Evolutionary conservation across 2,113 vertebrate genomes (phyloP).

Genomic region (Halcyon senegalensis): DNA sequence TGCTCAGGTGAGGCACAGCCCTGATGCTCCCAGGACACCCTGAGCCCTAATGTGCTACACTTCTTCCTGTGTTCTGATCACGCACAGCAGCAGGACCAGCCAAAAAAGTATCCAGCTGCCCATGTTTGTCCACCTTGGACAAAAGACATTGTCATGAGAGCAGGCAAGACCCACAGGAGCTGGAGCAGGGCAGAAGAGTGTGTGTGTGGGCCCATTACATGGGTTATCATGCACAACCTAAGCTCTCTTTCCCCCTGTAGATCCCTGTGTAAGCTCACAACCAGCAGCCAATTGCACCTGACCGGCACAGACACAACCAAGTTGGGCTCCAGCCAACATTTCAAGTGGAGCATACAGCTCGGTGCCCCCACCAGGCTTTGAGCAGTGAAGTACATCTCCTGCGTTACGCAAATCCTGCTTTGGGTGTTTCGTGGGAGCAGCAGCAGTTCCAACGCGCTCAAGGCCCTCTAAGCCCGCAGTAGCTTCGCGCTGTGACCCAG

Average conservation of each 20-base stretch:
- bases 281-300: neutral
- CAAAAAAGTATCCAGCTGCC: neutral
- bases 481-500: conserved; percentile 5
- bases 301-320: neutral
- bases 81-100: neutral
- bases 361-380: conserved; percentile 25
- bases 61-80: neutral
- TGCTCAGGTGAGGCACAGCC: neutral
- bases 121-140: neutral
- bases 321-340: conserved; percentile 3
- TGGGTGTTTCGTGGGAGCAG: neutral
- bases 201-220: accelerated
- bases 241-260: neutral
- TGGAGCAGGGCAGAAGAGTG: neutral
- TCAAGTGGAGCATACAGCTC: neutral
- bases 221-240: neutral
- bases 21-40: neutral
- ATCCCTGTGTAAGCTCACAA: neutral
- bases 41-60: accelerated
- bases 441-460: neutral
- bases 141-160: neutral
- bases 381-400: conserved; percentile 44
- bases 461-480: neutral
- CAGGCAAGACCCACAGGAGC: neutral
- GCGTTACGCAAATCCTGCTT: conserved; percentile 9